A percentile compares a stretch with the other conserved stretches of the same genome.
These are phyloP conservation scores for Saxicola maurus DNA, from an alignment of 2,797 vertebrate species.

Conservation along the genomic window DNA sequence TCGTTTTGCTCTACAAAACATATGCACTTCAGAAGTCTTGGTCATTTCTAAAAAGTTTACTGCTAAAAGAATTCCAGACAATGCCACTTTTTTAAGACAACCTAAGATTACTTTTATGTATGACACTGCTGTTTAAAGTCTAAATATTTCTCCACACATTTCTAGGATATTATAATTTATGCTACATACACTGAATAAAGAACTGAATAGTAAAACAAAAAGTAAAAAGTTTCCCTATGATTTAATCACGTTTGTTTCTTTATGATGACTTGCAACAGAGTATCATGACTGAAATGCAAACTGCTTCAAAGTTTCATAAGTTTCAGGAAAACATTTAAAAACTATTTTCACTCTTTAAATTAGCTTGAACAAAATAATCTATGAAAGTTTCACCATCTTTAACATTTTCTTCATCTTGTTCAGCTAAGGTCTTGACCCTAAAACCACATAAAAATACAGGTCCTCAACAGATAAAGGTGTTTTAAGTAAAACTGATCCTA, in stretches of 20 bases:
- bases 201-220: accelerated
- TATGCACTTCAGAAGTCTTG: neutral
- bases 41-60: neutral
- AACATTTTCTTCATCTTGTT: neutral
- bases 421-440: neutral
- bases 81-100: neutral
- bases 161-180: neutral
- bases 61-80: neutral
- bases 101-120: neutral
- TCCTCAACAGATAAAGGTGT: neutral
- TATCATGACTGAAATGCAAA: neutral
- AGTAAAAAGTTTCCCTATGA: neutral
- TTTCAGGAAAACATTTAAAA: neutral
- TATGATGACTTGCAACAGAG: neutral
- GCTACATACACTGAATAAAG: neutral
- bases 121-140: neutral
- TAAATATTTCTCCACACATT: neutral
- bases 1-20: neutral
- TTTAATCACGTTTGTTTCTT: neutral
- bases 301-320: neutral
- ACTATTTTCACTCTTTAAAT: neutral
- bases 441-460: neutral
- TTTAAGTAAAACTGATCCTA: neutral
- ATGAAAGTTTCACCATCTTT: neutral
- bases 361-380: neutral